Evolutionary conservation across 2,113 vertebrate species (phyloP).

Genomic region (Proteles cristata): DNA sequence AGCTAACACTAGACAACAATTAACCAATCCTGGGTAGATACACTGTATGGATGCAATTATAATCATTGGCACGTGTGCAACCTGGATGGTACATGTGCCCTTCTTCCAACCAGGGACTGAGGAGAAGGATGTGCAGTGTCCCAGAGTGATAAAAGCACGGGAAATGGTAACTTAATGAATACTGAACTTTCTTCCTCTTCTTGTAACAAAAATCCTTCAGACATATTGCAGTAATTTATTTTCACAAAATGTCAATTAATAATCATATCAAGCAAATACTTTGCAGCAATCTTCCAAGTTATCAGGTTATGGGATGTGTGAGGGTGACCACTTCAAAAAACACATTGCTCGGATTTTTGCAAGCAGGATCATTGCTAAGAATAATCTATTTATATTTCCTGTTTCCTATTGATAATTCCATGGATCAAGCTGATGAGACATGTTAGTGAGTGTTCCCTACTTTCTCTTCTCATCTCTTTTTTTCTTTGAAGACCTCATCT

Average conservation of each 20-base stretch:
- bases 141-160: background rate
- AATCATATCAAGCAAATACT: background rate
- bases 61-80: background rate
- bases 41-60: background rate
- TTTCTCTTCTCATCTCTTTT: background rate
- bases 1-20: background rate
- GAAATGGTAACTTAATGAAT: background rate
- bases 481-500: background rate
- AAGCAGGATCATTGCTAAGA: slow-evolving; percentile 11
- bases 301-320: background rate
- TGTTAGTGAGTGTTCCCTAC: background rate
- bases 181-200: background rate
- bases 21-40: background rate
- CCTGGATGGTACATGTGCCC: background rate
- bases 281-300: background rate
- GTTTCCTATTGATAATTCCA: slow-evolving; percentile 42
- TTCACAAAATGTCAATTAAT: slow-evolving; percentile 30
- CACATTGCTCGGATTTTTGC: background rate
- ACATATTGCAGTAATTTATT: background rate
- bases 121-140: background rate
- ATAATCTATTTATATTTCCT: slow-evolving; percentile 33
- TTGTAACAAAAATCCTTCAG: slow-evolving; percentile 8
- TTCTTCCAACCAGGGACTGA: background rate
- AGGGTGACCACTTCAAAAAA: background rate
- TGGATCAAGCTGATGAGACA: background rate